Evolutionary conservation across 2,113 vertebrate species (phyloP).

Genomic region (Sardina pilchardus): DNA sequence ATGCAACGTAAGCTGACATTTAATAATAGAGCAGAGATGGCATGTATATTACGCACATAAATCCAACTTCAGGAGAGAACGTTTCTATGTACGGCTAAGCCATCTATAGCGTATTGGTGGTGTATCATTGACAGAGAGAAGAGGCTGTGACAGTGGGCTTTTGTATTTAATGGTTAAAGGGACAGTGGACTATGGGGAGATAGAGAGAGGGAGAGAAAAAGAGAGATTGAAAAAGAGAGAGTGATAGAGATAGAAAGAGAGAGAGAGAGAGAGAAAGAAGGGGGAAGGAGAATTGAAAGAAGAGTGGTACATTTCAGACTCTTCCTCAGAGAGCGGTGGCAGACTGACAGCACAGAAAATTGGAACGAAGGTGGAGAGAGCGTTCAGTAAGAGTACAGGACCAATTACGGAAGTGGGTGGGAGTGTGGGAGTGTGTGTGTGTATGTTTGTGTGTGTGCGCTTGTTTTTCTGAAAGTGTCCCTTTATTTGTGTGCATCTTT

Average conservation of each 20-base stretch:
- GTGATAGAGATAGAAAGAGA: background rate
- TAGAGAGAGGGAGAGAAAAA: background rate
- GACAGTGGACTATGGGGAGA: background rate
- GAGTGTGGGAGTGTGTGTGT: conserved; percentile 12
- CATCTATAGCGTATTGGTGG: background rate
- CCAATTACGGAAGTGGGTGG: conserved; percentile 52
- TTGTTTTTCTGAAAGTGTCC: background rate
- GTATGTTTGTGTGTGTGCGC: conserved; percentile 20
- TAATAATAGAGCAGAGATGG: background rate
- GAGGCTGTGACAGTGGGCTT: background rate
- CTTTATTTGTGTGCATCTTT: background rate
- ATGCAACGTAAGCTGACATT: background rate
- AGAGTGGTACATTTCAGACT: conserved; percentile 32
- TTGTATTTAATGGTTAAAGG: background rate
- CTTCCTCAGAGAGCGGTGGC: conserved; percentile 42
- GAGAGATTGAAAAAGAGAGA: background rate
- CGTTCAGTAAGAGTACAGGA: conserved; percentile 51
- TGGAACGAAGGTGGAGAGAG: conserved; percentile 50
- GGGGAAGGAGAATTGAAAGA: background rate
- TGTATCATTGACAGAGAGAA: background rate
- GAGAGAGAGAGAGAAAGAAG: background rate
- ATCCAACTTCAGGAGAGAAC: background rate
- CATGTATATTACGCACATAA: background rate
- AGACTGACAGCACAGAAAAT: conserved; percentile 61
- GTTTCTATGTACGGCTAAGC: background rate